Evolutionary conservation across 2,888 invertebrate species (phyloP), one percentile per base, ranked within the genome.

Genomic region (Hyposoter dolosus): DNA sequence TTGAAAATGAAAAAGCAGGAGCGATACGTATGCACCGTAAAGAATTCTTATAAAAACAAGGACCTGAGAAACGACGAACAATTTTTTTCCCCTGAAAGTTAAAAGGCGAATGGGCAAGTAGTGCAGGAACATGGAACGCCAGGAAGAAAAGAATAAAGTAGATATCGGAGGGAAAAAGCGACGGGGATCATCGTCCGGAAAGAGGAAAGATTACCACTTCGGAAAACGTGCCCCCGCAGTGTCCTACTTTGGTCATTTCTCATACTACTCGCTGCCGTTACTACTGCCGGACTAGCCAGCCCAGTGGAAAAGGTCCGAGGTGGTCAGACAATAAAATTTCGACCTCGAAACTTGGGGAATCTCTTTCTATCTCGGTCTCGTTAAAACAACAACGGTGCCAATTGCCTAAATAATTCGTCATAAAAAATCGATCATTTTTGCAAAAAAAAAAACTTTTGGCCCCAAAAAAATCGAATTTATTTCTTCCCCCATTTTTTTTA

Each of bases 141-240:
- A 83, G 71, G 74, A 35, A 53, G 56, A 28, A 63, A 63, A 56
- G 40, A 69, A 63, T 50, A 50, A 28, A 53, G 12, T 40, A 32
- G 7, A 50, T 47, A 6, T 12, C 1, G n/a, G 0, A 35, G 28
- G 43, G 35, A 19, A 43, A n/a, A 60, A 45, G 32, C 17, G 79
- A 76, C 69, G 53, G 63, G 69, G 68, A 80, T 80, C 71, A 53
- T 75, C 19, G 69, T 50, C 47, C 66, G 76, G 72, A 47, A 69
- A 75, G 63, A 32, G 68, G 79, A 50, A 68, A 74, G 84, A 83
- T 85, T 83, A 79, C 82, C 69, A 76, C 85, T 76, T 76, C 56
- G 79, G 63, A 65, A 85, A 83, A 85, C 82, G 79, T 85, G 85
- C 47, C 79, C 85, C 82, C 50, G 85, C 83, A 86, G 85, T 86